phyloP scores from a whole-genome alignment of 2,888 invertebrate genomes.

The Petrolisthes manimaculis region DNA sequence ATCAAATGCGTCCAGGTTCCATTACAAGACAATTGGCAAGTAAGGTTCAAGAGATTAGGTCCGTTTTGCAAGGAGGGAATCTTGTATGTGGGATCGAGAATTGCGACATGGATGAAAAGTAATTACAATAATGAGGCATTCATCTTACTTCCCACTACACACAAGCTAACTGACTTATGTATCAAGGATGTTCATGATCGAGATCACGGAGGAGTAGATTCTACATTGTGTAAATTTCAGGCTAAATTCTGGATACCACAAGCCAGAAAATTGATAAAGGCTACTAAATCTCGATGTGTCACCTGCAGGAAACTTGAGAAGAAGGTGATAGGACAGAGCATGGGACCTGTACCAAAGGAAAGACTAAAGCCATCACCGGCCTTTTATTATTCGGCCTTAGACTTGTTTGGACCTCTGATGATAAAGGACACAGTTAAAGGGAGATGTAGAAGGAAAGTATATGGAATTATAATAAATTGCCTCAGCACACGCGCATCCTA shows the following conservation, averaged over 20 bases:
- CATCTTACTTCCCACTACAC: neutral
- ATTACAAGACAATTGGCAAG: neutral
- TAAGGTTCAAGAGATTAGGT: slow-evolving; percentile 9
- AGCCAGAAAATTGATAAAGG: slow-evolving; percentile 6
- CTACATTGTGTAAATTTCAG: neutral
- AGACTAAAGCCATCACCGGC: neutral
- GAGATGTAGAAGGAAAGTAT: neutral
- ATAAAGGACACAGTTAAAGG: neutral
- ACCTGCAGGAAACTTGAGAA: slow-evolving; percentile 8
- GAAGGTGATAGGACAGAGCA: neutral
- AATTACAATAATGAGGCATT: neutral
- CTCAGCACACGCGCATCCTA: neutral
- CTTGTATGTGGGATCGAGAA: neutral
- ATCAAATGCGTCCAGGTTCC: too few species aligned
- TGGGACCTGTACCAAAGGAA: neutral
- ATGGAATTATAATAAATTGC: slow-evolving; percentile 10
- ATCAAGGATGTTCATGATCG: neutral
- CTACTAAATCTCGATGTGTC: neutral
- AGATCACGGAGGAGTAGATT: slow-evolving; percentile 12
- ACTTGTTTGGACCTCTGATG: neutral
- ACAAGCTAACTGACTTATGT: neutral
- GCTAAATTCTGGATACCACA: slow-evolving; percentile 1
- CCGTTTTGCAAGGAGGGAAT: slow-evolving; percentile 9
- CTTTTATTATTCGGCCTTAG: neutral
- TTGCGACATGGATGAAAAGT: neutral